phyloP scores from a whole-genome alignment of 2,888 invertebrate species.

The Poecilus cupreus region DNA sequence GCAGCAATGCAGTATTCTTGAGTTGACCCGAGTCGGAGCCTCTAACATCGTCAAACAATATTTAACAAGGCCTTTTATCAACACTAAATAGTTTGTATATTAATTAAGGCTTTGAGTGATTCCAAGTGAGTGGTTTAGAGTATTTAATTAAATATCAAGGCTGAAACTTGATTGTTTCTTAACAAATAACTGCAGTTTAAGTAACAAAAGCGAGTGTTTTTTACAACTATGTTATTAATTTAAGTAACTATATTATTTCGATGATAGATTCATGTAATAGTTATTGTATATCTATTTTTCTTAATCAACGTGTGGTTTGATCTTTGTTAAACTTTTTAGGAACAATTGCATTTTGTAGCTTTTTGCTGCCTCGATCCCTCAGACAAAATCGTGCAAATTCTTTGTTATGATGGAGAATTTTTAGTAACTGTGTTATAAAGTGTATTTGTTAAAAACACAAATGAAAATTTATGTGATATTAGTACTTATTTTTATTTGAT shows the following conservation, averaged over 20 bases:
- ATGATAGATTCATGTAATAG: constrained; percentile 43
- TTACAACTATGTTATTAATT: constrained; percentile 51
- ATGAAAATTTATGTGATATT: constrained; percentile 57
- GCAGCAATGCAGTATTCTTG: not conserved
- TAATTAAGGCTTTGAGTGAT: constrained; percentile 58
- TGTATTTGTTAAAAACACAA: constrained; percentile 46
- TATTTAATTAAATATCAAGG: constrained; percentile 64
- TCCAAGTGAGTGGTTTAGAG: constrained; percentile 57
- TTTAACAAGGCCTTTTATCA: constrained; percentile 58
- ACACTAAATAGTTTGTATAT: constrained; percentile 57
- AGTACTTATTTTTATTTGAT: constrained; percentile 57
- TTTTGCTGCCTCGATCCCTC: constrained; percentile 50
- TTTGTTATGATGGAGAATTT: constrained; percentile 22
- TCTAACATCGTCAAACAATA: constrained; percentile 48
- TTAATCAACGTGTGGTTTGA: constrained; percentile 54
- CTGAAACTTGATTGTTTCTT: constrained; percentile 66
- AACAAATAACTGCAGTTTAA: constrained; percentile 65
- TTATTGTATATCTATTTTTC: constrained; percentile 54
- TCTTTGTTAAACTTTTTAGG: constrained; percentile 50
- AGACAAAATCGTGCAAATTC: constrained; percentile 58
- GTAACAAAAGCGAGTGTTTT: constrained; percentile 63
- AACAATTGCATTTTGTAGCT: constrained; percentile 57
- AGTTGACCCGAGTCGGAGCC: constrained; percentile 15
- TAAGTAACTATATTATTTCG: constrained; percentile 55
- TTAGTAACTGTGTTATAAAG: not conserved